Evolutionary conservation across 2,113 vertebrate genomes (phyloP), one percentile per base, ranked within the genome.

Genomic region (Sterna hirundo): DNA sequence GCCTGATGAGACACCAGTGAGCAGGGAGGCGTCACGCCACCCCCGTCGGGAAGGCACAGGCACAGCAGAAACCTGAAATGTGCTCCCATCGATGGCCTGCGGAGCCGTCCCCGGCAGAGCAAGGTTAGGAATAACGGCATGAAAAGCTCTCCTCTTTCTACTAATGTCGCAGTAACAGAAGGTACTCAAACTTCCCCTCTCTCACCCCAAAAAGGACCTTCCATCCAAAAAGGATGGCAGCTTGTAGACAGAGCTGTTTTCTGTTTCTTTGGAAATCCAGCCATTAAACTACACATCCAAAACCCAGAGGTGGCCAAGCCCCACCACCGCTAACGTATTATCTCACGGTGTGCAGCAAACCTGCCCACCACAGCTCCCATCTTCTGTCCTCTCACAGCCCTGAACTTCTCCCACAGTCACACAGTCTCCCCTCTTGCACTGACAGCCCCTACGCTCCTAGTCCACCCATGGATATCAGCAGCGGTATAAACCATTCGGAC

Each of bases 41-140:
- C 2, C 0, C 42, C 42, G 9, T 23, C 0, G 0, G 57, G 51
- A 49, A 69, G 78, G 70, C 51, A 75, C 21, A 42, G 42, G 17
- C 25, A 60, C 25, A 78, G 44, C 66, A 42, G n/a, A 32, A 49
- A 49, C 18, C 66, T 61, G 13, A 42, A 32, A 10, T 2, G 10
- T 18, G 26, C 40, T 55, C 52, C 46, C 30, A 22, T 51, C 16
- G 7, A 8, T 2, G 10, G 17, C 58, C 26, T 6, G 11, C 8
- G 16, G 44, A 71, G 34, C 57, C 3, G 0, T 25, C 20, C 51
- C 25, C 26, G 22, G 34, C 34, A 78, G 13, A 42, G 29, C 9
- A 30, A 19, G 1, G 2, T 9, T 9, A 42, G 40, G 26, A 69
- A 86, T 40, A 42, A 62, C 40, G 40, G n/a, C 65, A 46, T 30